These are phyloP conservation scores for Eulemur macaco DNA, from an alignment of 2,113 vertebrate species.

Conservation along the genomic window DNA sequence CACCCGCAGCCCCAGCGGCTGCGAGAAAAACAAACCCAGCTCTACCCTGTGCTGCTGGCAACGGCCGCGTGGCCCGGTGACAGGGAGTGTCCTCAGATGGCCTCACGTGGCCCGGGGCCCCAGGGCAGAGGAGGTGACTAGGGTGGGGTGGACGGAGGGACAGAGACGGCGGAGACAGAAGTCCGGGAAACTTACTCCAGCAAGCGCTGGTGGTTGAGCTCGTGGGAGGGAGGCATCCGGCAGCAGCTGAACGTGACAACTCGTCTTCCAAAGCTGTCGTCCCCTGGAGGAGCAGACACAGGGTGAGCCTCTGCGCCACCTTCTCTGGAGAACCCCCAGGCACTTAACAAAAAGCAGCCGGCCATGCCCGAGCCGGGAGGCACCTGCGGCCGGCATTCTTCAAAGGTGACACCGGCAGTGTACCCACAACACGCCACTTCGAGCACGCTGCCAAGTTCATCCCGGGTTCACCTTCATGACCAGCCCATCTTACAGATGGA, in stretches of 20 bases:
- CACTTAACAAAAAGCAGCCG: fast-evolving
- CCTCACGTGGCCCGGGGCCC: neutral
- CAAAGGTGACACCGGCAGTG: fast-evolving
- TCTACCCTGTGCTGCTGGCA: neutral
- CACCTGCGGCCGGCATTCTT: fast-evolving
- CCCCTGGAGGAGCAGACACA: constrained; percentile 81
- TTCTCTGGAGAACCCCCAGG: fast-evolving
- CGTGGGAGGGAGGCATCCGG: constrained; percentile 88
- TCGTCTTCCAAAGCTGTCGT: constrained; percentile 89
- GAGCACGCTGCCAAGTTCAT: fast-evolving
- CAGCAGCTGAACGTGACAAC: constrained; percentile 92
- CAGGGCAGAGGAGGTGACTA: fast-evolving
- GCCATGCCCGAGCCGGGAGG: fast-evolving
- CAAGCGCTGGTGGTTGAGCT: constrained; percentile 90
- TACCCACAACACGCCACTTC: fast-evolving
- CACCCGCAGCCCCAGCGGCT: neutral
- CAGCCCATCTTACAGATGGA: neutral
- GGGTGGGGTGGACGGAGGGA: fast-evolving
- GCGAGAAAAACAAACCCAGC: neutral
- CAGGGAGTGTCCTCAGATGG: neutral
- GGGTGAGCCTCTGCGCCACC: neutral
- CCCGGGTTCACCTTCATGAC: too few relatives aligned
- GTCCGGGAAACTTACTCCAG: constrained; percentile 86
- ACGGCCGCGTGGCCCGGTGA: neutral
- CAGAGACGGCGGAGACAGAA: too few relatives aligned